phyloP scores from a whole-genome alignment of 2,113 vertebrate species.

The Lynx canadensis region DNA sequence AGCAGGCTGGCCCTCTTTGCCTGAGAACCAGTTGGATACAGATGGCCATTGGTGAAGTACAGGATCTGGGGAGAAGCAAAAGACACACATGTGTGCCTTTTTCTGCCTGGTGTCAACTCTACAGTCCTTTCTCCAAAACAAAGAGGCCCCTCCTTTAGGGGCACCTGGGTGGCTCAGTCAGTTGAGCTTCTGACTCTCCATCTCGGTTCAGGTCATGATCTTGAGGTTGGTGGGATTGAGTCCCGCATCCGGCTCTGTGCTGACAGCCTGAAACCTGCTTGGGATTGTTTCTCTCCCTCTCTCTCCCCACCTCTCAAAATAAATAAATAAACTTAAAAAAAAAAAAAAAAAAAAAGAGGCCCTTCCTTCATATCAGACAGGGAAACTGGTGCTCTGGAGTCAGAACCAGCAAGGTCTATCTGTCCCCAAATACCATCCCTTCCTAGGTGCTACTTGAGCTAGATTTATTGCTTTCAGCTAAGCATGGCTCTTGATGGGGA shows the following conservation, averaged over 20 bases:
- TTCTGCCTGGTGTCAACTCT: not conserved
- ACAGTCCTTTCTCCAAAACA: not conserved
- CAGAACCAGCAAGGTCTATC: not conserved
- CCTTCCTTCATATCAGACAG: not conserved
- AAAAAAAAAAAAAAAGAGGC: too few species aligned
- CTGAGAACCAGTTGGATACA: slow-evolving; percentile 82
- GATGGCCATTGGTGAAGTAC: slow-evolving; percentile 81
- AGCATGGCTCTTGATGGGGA: not conserved
- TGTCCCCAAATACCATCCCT: not conserved
- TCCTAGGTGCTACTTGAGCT: not conserved
- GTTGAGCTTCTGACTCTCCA: too few species aligned
- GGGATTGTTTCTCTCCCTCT: too few species aligned
- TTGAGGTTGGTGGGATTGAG: too few species aligned
- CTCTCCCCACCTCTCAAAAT: too few species aligned
- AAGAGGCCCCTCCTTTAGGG: not conserved
- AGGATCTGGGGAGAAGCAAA: slow-evolving; percentile 79
- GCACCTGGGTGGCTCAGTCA: too few species aligned
- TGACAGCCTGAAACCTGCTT: too few species aligned
- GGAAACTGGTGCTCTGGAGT: not conserved
- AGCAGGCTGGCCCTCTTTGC: slow-evolving; percentile 79
- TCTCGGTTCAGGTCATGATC: too few species aligned
- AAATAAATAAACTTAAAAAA: too few species aligned
- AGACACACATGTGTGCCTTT: not conserved
- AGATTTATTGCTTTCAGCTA: not conserved
- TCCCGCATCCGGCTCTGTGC: too few species aligned